Percentiles rank a stretch among this genome's conserved stretches.
phyloP scores from a whole-genome alignment of 2,797 vertebrate species.

The Enteromius unitaeniatus region DNA sequence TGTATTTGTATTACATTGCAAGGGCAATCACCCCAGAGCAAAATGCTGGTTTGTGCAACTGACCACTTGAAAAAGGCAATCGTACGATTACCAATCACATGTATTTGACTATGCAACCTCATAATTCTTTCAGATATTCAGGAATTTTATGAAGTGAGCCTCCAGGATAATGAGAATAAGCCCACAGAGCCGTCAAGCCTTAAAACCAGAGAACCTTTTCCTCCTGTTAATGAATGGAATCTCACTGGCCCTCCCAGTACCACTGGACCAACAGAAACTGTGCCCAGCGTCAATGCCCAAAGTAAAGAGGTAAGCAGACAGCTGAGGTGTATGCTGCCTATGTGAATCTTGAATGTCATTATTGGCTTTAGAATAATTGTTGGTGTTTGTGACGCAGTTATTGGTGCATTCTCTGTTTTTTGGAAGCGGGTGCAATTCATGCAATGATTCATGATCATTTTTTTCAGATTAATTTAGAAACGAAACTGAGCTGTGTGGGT shows the following conservation, averaged over 20 bases:
- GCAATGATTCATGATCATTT: not conserved
- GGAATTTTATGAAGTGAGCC: conserved; percentile 90
- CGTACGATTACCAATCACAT: not conserved
- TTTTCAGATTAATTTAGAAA: not conserved
- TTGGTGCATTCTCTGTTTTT: not conserved
- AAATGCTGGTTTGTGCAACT: too few relatives aligned
- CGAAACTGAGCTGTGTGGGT: not conserved
- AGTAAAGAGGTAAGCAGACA: conserved; percentile 77
- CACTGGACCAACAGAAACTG: conserved; percentile 79
- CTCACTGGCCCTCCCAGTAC: conserved; percentile 81
- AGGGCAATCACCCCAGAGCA: not conserved
- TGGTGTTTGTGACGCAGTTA: not conserved
- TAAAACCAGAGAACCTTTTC: conserved; percentile 73
- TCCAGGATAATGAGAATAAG: conserved; percentile 82
- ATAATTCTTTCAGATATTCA: conserved; percentile 79
- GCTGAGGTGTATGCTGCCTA: not conserved
- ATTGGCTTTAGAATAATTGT: not conserved
- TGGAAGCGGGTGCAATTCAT: not conserved
- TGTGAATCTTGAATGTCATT: not conserved
- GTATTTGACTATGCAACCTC: conserved; percentile 4
- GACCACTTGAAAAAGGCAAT: too few relatives aligned
- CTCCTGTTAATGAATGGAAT: conserved; percentile 82
- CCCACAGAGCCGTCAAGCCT: conserved; percentile 69
- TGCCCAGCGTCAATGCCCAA: conserved; percentile 79
- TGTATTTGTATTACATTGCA: not conserved